Base-by-base conservation (phyloP, 2,888 invertebrate species). In the Oeneis ivallda region DNA sequence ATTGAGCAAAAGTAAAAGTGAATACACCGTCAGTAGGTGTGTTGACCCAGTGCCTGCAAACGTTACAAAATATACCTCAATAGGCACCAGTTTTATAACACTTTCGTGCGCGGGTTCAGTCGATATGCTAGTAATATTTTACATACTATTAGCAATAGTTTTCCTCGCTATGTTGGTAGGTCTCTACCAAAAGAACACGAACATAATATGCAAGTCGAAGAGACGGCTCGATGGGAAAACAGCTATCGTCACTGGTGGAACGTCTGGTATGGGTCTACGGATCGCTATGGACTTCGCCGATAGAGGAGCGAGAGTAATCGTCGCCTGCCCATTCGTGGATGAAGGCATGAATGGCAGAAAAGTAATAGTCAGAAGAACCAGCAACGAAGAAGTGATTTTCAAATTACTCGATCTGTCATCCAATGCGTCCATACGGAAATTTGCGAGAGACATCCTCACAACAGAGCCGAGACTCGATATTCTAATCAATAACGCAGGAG, bases 401-500 rank as follows among this genome's bases (percentile, higher is more conserved):
- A 94, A 95, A 79, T 93, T 95, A 77, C 84, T 97, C 37, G 96
- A 97, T 78, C 84, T 97, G 26, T 94, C 95, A 3, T 96, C 95
- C 0, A 87, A 95, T 70, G 93, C 94, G 72, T 97, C 96, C 0
- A 93, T 97, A 7, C 93, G 97, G 17, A 93, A 94, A 71, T 98
- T 98, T 80, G 97, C 96, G 0, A 93, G 93, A 4, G 95, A 96
- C 66, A 93, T 98, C 37, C 92, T 95, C 34, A 92, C 93, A 72
- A 94, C 93, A 0, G 96, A 97, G 87, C 83, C 92, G 7, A 93
- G 93, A 79, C 82, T 98, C 62, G 96, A 98, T 82, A 95, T 97
- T 19, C 85, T 98, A n/a, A 93, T 98, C 52, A 97, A 98, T 81
- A 98, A 98, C 79, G 98, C 98, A 0, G 98, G 97, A 2, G 95